These are phyloP conservation scores for Gnathonemus echidnorhynchus DNA, from an alignment of 2,113 vertebrate genomes.

Conservation along the genomic window DNA sequence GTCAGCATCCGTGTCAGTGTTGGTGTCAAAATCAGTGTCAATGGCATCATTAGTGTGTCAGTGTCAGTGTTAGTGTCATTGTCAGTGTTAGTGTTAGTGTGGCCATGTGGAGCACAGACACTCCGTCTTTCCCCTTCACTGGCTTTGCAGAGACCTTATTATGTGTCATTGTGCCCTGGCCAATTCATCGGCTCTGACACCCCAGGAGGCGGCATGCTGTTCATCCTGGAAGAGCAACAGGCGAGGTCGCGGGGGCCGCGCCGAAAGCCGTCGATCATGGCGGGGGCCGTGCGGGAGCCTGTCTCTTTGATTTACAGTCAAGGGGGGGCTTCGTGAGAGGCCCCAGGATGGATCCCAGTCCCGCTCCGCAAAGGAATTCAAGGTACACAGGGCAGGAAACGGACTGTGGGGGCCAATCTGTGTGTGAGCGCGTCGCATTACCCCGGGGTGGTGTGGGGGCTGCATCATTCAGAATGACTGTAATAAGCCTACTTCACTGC, in stretches of 20 bases:
- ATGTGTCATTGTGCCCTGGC: not conserved
- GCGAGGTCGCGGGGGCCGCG: not conserved
- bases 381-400: not conserved
- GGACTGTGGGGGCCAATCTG: not conserved
- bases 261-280: not conserved
- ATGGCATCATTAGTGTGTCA: not conserved
- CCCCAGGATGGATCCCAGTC: not conserved
- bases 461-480: not conserved
- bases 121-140: not conserved
- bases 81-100: not conserved
- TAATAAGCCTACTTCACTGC: not conserved
- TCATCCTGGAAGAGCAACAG: not conserved
- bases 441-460: not conserved
- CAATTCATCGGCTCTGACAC: not conserved
- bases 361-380: not conserved
- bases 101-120: not conserved
- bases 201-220: not conserved
- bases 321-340: not conserved
- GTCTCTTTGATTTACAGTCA: conserved; percentile 1
- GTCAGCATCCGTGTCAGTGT: not conserved
- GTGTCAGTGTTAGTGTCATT: not conserved
- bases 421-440: too few relatives aligned
- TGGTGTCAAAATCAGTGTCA: not conserved
- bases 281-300: not conserved
- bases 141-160: conserved; percentile 7